Percentiles rank a stretch among this genome's conserved stretches.
These are phyloP conservation scores for Vidua macroura DNA, from an alignment of 2,113 vertebrate species.

Conservation along the genomic window DNA sequence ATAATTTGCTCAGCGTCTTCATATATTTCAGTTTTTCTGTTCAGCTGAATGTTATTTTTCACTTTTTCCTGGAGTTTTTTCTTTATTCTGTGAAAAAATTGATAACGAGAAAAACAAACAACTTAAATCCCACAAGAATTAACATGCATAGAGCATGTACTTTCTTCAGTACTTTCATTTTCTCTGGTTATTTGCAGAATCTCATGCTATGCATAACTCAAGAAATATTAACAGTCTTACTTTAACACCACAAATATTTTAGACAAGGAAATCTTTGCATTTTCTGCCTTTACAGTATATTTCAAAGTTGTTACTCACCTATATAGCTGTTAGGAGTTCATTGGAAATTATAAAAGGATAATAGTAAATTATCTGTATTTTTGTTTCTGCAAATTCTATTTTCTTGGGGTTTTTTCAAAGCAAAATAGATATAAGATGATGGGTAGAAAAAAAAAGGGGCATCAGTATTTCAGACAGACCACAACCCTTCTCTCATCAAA, in stretches of 20 bases:
- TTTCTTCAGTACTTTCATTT: background rate
- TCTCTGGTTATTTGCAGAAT: background rate
- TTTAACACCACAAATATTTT: background rate
- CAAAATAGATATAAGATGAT: background rate
- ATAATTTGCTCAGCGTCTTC: background rate
- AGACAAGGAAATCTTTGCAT: background rate
- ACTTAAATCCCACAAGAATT: background rate
- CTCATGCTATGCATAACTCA: background rate
- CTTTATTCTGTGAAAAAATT: background rate
- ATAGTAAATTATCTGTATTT: background rate
- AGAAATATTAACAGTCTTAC: background rate
- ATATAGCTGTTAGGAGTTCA: background rate
- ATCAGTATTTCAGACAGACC: background rate
- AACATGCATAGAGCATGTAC: too few relatives aligned
- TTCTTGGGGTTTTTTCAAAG: background rate
- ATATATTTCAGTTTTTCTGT: background rate
- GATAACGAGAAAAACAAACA: background rate
- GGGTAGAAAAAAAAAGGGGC: accelerated
- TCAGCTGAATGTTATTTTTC: background rate
- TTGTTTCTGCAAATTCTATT: background rate
- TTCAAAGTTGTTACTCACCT: background rate
- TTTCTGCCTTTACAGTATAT: background rate
- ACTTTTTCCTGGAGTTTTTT: background rate
- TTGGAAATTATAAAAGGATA: background rate
- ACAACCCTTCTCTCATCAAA: background rate